Conservation (phyloP, 2,888 invertebrate genomes). For the Corbicula japonica region DNA sequence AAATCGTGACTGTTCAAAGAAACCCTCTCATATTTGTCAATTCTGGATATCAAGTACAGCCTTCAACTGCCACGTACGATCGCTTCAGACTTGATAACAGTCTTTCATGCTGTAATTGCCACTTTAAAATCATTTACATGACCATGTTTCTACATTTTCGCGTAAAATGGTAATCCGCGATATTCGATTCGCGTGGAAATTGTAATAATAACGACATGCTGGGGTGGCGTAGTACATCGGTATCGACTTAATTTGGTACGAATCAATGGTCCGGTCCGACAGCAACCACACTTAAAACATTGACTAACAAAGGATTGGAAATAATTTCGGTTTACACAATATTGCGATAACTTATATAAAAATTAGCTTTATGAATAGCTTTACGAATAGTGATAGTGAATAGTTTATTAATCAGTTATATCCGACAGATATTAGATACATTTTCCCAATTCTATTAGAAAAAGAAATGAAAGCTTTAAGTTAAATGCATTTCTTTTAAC, state of each 20-base stretch:
- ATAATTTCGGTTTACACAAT: too few species aligned
- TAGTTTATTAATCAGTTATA: too few species aligned
- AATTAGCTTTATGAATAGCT: too few species aligned
- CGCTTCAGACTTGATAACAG: conserved; percentile 26
- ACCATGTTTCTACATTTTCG: conserved; percentile 36
- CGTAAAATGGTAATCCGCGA: conserved; percentile 38
- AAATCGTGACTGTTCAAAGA: conserved; percentile 32
- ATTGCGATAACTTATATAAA: too few species aligned
- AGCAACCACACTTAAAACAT: background rate
- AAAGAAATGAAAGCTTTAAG: too few species aligned
- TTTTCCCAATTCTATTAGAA: too few species aligned
- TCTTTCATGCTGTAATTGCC: conserved; percentile 49
- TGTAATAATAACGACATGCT: conserved; percentile 31
- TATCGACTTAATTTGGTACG: conserved; percentile 21
- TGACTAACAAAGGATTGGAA: too few species aligned
- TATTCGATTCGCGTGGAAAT: conserved; percentile 46
- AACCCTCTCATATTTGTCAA: conserved; percentile 39
- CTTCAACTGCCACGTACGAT: conserved; percentile 33
- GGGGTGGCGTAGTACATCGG: conserved; percentile 22
- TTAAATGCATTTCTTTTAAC: too few species aligned
- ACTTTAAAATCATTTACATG: conserved; percentile 55
- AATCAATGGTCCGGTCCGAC: background rate
- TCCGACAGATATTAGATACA: too few species aligned
- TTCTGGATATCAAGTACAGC: conserved; percentile 29
- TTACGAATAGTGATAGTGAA: too few species aligned